Evolutionary conservation across 2,797 vertebrate genomes (phyloP), one percentile per base, ranked within the genome.

Genomic region (Molossus alvarezi): DNA sequence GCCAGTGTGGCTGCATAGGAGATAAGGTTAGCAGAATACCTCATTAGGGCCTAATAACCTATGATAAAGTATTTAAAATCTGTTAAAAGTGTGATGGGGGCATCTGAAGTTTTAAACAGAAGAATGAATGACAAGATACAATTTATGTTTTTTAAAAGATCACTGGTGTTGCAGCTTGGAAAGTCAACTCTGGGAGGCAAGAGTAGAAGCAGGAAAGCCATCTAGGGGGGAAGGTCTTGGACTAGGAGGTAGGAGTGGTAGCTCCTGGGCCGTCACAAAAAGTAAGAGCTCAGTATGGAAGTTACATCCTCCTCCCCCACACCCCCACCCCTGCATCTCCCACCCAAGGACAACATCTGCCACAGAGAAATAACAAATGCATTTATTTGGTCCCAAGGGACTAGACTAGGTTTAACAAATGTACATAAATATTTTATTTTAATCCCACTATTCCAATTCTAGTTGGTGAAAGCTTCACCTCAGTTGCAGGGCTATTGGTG

Each of bases 21-120:
- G 72, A 48, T 51, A 12, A 79, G 82, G 65, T 80, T 58, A 48
- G 75, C 89, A 27, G 41, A 53, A 33, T n/a, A 23, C 79, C 33
- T 48, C 37, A 21, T 45, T 79, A 72, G 64, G 3, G 18, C 57
- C 72, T 73, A 37, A 1, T 17, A 37, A 37, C 83, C 89, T 29
- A 5, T 51, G 25, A 9, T n/a, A 79, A 86, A 87, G 57, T 3
- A 64, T 60, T 90, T 76, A 62, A 29, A 25, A 37, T 91, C 71
- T 82, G 67, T 88, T 72, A 37, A 67, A 77, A 55, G 23, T 85
- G 27, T 64, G 27, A 13, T 21, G n/a, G 64, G 71, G 18, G 3
- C 62, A 29, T 94, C 51, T 51, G 55, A 82, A 87, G 23, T 96
- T 88, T 91, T 48, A 29, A 87, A 75, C 88, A 83, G 55, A n/a